A percentile compares a stretch with the other conserved stretches of the same genome.
phyloP scores from a whole-genome alignment of 2,888 invertebrate species.

The Euspilapteryx auroguttella region DNA sequence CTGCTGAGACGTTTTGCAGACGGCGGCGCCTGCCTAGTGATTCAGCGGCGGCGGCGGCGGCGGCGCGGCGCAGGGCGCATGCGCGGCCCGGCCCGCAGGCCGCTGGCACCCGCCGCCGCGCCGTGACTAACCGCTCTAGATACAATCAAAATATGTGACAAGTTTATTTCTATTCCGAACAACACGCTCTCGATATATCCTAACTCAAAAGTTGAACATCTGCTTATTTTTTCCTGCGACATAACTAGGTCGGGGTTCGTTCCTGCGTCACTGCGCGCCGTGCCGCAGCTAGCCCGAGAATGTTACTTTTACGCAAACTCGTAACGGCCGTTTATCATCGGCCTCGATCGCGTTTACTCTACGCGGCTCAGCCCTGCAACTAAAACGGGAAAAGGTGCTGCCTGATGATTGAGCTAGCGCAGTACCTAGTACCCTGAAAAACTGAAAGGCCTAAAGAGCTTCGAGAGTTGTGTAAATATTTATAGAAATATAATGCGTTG shows the following conservation, averaged over 20 bases:
- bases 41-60: too few species aligned
- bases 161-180: constrained; percentile 60
- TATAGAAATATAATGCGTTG: too few species aligned
- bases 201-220: constrained; percentile 49
- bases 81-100: constrained; percentile 45
- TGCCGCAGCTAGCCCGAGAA: constrained; percentile 21
- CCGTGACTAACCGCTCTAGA: constrained; percentile 61
- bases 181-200: constrained; percentile 55
- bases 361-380: too few species aligned
- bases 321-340: constrained; percentile 34
- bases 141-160: constrained; percentile 62
- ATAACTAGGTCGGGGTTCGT: constrained; percentile 58
- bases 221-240: constrained; percentile 54
- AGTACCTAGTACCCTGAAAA: too few species aligned
- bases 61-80: constrained; percentile 33
- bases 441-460: too few species aligned
- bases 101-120: constrained; percentile 53
- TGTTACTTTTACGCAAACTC: constrained; percentile 46
- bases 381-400: too few species aligned
- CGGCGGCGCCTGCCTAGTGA: constrained; percentile 47
- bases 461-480: too few species aligned
- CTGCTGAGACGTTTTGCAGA: constrained; percentile 61
- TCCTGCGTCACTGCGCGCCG: constrained; percentile 56
- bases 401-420: too few species aligned
- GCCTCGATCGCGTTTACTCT: too few species aligned